Percentiles rank a stretch among this genome's conserved stretches.
phyloP scores from a whole-genome alignment of 1,140 invertebrate genomes.

The Tetragnatha versicolor region DNA sequence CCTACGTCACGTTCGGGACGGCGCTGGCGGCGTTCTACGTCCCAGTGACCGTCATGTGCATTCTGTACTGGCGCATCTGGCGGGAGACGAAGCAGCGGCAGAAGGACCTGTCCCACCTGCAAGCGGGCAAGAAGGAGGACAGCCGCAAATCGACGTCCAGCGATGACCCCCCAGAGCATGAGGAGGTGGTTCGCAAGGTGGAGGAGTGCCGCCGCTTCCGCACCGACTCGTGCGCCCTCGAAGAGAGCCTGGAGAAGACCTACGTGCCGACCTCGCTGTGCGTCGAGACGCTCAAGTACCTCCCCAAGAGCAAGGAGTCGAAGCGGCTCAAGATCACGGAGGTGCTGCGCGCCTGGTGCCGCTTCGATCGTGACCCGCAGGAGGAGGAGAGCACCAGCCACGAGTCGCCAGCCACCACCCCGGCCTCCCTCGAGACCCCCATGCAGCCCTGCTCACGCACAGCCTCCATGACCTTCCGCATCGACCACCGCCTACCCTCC shows the following conservation, averaged over 20 bases:
- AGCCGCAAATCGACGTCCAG: slow-evolving; percentile 91
- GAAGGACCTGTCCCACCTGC: slow-evolving; percentile 90
- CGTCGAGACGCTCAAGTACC: slow-evolving; percentile 42
- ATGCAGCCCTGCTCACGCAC: slow-evolving; percentile 63
- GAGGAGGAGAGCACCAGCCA: slow-evolving; percentile 61
- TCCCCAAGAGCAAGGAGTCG: slow-evolving; percentile 35
- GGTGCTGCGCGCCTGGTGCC: slow-evolving; percentile 57
- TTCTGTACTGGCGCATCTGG: slow-evolving; percentile 78
- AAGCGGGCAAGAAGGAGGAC: slow-evolving; percentile 88
- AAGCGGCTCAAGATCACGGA: slow-evolving; percentile 47
- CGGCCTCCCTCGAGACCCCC: slow-evolving; percentile 85
- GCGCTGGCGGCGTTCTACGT: slow-evolving; percentile 69
- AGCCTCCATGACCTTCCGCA: slow-evolving; percentile 51
- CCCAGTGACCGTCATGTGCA: slow-evolving; percentile 65
- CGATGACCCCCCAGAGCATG: slow-evolving; percentile 56
- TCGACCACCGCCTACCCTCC: slow-evolving; percentile 31
- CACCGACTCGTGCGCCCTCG: slow-evolving; percentile 53
- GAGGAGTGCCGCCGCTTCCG: slow-evolving; percentile 46
- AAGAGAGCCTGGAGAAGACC: slow-evolving; percentile 30
- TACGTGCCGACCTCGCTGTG: slow-evolving; percentile 51
- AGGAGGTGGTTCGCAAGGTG: slow-evolving; percentile 48
- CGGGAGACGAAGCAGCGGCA: slow-evolving; percentile 94
- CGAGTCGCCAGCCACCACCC: slow-evolving; percentile 68
- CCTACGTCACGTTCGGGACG: slow-evolving; percentile 67
- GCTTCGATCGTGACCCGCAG: slow-evolving; percentile 60